phyloP scores from a whole-genome alignment of 2,888 invertebrate genomes.

The Gasteruption jaculator region DNA sequence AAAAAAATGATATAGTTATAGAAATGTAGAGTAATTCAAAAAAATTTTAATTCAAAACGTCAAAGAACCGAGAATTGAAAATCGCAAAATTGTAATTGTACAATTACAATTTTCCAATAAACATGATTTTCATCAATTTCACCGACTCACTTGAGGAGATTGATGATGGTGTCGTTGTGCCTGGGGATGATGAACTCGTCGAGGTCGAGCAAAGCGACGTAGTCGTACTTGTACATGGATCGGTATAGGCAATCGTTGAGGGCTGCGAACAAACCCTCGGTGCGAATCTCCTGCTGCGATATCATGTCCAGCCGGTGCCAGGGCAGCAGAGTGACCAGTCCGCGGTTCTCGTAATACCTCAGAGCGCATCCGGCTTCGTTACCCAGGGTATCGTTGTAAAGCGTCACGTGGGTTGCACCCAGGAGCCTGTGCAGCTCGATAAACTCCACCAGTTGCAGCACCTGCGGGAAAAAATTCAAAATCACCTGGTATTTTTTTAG shows the following conservation, averaged over 20 bases:
- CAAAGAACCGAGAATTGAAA: too few relatives aligned
- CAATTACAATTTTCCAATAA: too few relatives aligned
- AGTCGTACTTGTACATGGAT: constrained; percentile 79
- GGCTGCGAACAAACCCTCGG: constrained; percentile 87
- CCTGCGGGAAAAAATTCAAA: too few relatives aligned
- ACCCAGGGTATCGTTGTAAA: constrained; percentile 87
- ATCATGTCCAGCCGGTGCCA: constrained; percentile 79
- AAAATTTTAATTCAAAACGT: too few relatives aligned
- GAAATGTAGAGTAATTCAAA: too few relatives aligned
- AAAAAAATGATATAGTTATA: too few relatives aligned
- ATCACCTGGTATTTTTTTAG: neutral
- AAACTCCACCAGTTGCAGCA: constrained; percentile 81
- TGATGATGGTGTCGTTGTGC: constrained; percentile 70
- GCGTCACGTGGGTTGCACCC: constrained; percentile 82
- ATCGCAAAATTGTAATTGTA: too few relatives aligned
- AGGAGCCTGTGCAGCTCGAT: constrained; percentile 80
- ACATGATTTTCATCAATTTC: too few relatives aligned
- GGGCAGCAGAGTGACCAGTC: constrained; percentile 68
- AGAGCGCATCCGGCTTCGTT: constrained; percentile 73
- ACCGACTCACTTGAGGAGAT: too few relatives aligned
- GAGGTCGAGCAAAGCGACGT: constrained; percentile 80
- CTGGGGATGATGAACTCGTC: constrained; percentile 86
- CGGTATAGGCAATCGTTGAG: constrained; percentile 91
- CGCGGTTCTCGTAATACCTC: constrained; percentile 61
- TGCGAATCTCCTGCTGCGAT: constrained; percentile 86